These are phyloP conservation scores for Myrmecophaga tridactyla DNA, from an alignment of 2,113 vertebrate species.

Conservation along the genomic window DNA sequence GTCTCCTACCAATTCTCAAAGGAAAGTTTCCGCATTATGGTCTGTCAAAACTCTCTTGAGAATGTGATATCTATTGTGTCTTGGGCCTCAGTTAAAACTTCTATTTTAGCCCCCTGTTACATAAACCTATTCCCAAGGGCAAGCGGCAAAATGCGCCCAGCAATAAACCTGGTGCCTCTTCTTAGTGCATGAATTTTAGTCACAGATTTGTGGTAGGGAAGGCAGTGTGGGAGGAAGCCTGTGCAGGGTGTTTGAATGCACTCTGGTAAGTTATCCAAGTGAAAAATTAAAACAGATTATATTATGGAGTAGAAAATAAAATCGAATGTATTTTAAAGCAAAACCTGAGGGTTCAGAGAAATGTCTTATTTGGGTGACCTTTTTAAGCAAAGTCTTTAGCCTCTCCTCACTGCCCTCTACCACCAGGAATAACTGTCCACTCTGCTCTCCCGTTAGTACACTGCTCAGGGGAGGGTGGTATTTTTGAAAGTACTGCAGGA, in stretches of 20 bases:
- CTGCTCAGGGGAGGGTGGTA: not conserved
- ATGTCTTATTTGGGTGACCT: not conserved
- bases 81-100: not conserved
- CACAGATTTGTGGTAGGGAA: not conserved
- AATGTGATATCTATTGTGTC: not conserved
- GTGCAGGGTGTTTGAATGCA: not conserved
- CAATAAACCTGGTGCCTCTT: not conserved
- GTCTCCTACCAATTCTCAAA: not conserved
- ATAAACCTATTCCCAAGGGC: not conserved
- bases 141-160: not conserved
- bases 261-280: not conserved
- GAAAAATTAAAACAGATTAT: not conserved
- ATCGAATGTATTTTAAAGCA: not conserved
- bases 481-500: not conserved
- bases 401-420: too few species aligned
- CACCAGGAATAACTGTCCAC: not conserved
- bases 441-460: not conserved
- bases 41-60: not conserved
- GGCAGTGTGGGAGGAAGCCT: not conserved
- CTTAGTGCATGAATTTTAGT: not conserved
- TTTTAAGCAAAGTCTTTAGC: not conserved
- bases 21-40: not conserved
- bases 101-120: not conserved
- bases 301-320: not conserved
- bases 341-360: not conserved